Base-by-base conservation (phyloP, 1,140 invertebrate species). In the Dolichoris vasculosae region DNA sequence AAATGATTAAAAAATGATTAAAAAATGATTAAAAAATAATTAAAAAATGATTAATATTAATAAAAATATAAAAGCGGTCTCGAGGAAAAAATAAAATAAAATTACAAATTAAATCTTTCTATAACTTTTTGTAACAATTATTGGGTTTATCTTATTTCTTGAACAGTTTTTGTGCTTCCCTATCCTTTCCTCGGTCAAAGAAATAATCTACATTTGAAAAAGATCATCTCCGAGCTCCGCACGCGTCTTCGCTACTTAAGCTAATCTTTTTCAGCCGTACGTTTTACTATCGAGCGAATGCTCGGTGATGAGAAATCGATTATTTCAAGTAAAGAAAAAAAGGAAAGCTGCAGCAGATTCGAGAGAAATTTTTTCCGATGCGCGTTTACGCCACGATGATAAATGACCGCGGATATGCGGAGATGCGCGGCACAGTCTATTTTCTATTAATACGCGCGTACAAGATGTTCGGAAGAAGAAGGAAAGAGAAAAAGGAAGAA, bases 301-400 rank as follows among this genome's bases (percentile, higher is more conserved):
- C 13, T 32, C 13, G 32, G 35, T 77, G 75, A 78, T 55, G 75
- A 84, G 75, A 84, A 84, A 84, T 84, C 75, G 83, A 84, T 84
- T 84, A 63, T 84, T 43, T 84, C 7, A 17, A 43, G 32, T 77
- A 82, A 73, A 78, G 86, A 48, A 86, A 84, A 67, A 32, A 32
- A 15, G 76, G 84, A n/a, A 88, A 86, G 83, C 87, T 81, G 83
- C 86, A 87, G 87, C 88, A 88, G 86, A 76, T 76, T 64, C 26
- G 6, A 26, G 46, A 48, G 59, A 48, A 69, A 46, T 43, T 67
- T 75, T 84, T 82, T 75, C 40, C 46, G 20, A 23, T 59, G 35
- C 26, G 23, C 76, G 51, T 23, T 23, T 48, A 48, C n/a, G 35
- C 63, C 6, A n/a, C 71, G 55, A 59, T 83, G 82, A 83, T 83